Base-by-base conservation (phyloP, 2,888 invertebrate genomes). In the Drosophila multiciliata region DNA sequence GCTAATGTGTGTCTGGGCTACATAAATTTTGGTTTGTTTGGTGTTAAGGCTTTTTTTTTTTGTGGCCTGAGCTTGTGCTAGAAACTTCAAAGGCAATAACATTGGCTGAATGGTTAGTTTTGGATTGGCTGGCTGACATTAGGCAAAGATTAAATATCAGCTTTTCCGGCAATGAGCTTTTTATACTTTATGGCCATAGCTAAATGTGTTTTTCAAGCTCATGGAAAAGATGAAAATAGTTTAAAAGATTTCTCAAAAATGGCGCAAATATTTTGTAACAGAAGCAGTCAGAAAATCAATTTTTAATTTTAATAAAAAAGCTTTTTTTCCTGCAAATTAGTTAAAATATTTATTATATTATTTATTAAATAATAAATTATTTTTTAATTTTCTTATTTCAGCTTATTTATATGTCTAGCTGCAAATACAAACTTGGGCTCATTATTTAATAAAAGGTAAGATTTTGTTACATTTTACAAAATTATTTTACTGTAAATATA, bases 31-130 rank as follows among this genome's bases (percentile, higher is more conserved):
- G 50, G 32, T 15, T 42, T 62, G 42, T 33, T 15, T 20, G 42
- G 42, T 45, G 20, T 20, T 42, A 12, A 12, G 23, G 1, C 20
- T 12, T 42, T n/a, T 38, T 38, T 12, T 42, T 42, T 42, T 62
- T 35, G 33, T 33, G 36, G 64, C 40, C 59, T 68, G 72, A 58
- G 59, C 49, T n/a, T 54, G 36, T 11, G 36, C 7, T 54, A 26
- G 26, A 53, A 53, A 36, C 54, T 17, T 36, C 35, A 17, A 23
- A 54, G 23, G 26, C 11, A 36, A 38, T 12, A 36, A 38, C 55
- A 38, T 55, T 55, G 38, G n/a, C 29, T 29, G 8, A 38, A 9
- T 23, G 45, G 15, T 23, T 45, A 38, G 2, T 38, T 38, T 38
- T 45, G 23, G 45, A 45, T 15, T 45, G 45, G 45, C 15, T 45